phyloP scores from a whole-genome alignment of 2,888 invertebrate species.

The Sinohyriopsis cumingii region DNA sequence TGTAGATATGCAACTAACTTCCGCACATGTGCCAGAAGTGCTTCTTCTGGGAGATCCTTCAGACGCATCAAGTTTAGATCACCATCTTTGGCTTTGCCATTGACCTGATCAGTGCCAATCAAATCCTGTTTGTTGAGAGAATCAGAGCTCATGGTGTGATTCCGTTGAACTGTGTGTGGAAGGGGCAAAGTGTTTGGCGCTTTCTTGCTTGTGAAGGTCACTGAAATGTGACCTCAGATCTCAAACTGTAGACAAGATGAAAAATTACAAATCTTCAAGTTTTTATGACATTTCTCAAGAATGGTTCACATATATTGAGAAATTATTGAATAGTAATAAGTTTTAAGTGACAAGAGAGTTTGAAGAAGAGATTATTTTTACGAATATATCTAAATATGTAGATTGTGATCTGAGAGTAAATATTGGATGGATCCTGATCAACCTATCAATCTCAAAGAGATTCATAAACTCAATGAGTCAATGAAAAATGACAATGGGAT shows the following conservation, averaged over 20 bases:
- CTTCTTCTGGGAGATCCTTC: conserved; percentile 49
- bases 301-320: too few species aligned
- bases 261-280: too few species aligned
- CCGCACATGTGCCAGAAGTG: conserved; percentile 45
- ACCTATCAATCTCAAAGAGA: too few species aligned
- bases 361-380: too few species aligned
- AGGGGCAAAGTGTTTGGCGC: neutral
- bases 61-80: conserved; percentile 16
- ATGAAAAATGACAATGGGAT: too few species aligned
- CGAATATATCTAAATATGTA: too few species aligned
- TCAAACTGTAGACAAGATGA: neutral
- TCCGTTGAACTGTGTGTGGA: conserved; percentile 9
- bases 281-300: too few species aligned
- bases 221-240: neutral
- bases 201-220: neutral
- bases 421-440: too few species aligned
- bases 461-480: too few species aligned
- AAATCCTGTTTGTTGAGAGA: conserved; percentile 27
- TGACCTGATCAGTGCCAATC: conserved; percentile 9
- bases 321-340: too few species aligned
- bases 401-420: too few species aligned
- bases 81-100: conserved; percentile 3
- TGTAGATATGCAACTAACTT: conserved; percentile 54
- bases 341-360: too few species aligned
- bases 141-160: conserved; percentile 19